phyloP scores from a whole-genome alignment of 1,140 invertebrate species.

The Lasioglossum baleicum region DNA sequence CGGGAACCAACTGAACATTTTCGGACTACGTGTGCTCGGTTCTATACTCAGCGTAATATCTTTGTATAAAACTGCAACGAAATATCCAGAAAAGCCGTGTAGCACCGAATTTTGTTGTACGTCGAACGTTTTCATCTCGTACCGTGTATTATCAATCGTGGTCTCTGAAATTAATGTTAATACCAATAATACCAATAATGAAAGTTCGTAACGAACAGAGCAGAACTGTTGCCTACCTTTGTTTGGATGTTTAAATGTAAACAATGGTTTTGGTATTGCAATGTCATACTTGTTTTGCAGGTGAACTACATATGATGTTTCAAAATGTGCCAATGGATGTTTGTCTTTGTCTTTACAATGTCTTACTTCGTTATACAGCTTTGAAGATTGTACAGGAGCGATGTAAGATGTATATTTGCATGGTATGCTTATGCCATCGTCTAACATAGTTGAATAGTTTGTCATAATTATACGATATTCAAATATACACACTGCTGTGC shows the following conservation, averaged over 20 bases:
- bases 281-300: constrained; percentile 95
- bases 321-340: constrained; percentile 83
- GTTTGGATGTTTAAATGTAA: constrained; percentile 95
- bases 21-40: constrained; percentile 91
- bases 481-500: neutral
- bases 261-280: constrained; percentile 88
- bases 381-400: constrained; percentile 90
- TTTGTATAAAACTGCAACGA: constrained; percentile 92
- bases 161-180: constrained; percentile 73
- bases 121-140: constrained; percentile 85
- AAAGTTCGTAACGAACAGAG: neutral
- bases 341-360: constrained; percentile 83
- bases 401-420: constrained; percentile 94
- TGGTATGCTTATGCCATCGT: constrained; percentile 96
- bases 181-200: constrained; percentile 12
- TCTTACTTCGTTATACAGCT: constrained; percentile 87
- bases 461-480: neutral
- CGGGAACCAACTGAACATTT: constrained; percentile 99
- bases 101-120: constrained; percentile 88
- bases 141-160: constrained; percentile 88
- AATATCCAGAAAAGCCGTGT: constrained; percentile 97
- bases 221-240: constrained; percentile 71
- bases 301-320: constrained; percentile 95
- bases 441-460: constrained; percentile 58
- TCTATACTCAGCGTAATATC: constrained; percentile 93